Base-by-base conservation (phyloP, 1,140 invertebrate species). In the Drosophila burlai region DNA sequence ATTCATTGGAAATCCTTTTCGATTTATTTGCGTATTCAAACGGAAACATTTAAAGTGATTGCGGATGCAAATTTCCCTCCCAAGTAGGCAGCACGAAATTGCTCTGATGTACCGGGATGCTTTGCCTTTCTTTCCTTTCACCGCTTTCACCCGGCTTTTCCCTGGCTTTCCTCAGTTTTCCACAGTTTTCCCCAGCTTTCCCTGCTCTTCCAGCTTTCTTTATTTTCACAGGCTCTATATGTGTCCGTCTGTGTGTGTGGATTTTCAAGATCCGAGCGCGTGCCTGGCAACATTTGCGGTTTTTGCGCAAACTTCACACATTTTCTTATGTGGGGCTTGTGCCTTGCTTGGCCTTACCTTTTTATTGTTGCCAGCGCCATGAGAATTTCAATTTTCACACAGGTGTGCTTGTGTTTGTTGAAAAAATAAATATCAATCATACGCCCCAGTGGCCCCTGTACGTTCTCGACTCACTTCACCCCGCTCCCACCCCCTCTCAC, bases 21-120 rank as follows among this genome's bases (percentile, higher is more conserved):
- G 86, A 91, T 91, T 91, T 91, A 91, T 91, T 91, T 91, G 86
- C 83, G 87, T 91, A 91, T 91, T 91, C 86, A 91, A 91, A 91
- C 86, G 86, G 86, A 91, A 91, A 91, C 86, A 91, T 86, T 91
- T 91, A 91, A 91, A 91, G 86, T 91, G 86, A 91, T 91, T 90
- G 86, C 86, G 86, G 86, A 90, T 90, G 86, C 86, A 91, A 91
- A 89, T 87, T 89, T 83, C 49, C 64, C 69, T 64, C 40, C 50
- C 77, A 75, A 80, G 78, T 74, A 68, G 79, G 78, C 76, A 74
- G 54, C 80, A 57, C 69, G 57, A 62, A 80, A 76, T 68, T 72
- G 76, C 81, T 74, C 68, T 63, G 80, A 78, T 73, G 69, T 81
- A 64, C 34, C 46, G 42, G 18, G 15, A 15, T 34, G 65, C 62